Percentiles rank a stretch among this genome's conserved stretches.
Conservation (phyloP, 2,888 invertebrate genomes). For the Julus scandinavius region DNA sequence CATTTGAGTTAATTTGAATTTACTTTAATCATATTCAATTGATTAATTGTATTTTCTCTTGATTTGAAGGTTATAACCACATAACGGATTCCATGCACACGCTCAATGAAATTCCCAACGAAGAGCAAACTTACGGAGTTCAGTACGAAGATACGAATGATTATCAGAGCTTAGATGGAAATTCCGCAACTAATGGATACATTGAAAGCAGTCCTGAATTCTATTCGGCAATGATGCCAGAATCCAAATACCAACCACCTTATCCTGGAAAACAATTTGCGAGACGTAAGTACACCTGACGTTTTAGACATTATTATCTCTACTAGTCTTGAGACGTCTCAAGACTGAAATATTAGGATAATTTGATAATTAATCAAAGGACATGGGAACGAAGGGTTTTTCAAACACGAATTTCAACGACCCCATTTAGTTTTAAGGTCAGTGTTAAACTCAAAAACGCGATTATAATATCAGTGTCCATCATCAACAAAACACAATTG, state of each 20-base stretch:
- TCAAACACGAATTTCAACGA: no score
- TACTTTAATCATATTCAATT: no score
- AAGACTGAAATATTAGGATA: no score
- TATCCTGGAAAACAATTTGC: conserved; percentile 55
- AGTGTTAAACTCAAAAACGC: not conserved
- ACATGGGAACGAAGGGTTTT: no score
- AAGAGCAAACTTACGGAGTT: conserved; percentile 55
- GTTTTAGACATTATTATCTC: no score
- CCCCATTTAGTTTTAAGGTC: not conserved
- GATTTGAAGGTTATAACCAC: conserved; percentile 55
- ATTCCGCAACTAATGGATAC: conserved; percentile 56
- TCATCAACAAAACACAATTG: not conserved
- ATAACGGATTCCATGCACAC: conserved; percentile 57
- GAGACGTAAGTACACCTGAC: conserved; percentile 52
- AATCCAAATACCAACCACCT: conserved; percentile 57
- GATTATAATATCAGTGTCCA: not conserved
- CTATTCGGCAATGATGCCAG: conserved; percentile 56
- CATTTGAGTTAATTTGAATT: not conserved
- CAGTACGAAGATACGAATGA: conserved; percentile 56
- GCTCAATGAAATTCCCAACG: conserved; percentile 55
- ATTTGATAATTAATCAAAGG: no score
- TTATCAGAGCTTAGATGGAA: conserved; percentile 56
- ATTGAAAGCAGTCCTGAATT: conserved; percentile 57
- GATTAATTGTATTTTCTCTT: not conserved
- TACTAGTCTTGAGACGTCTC: no score